Evolutionary conservation across 2,888 invertebrate genomes (phyloP), one percentile per base, ranked within the genome.

Genomic region (Heliconius erato): DNA sequence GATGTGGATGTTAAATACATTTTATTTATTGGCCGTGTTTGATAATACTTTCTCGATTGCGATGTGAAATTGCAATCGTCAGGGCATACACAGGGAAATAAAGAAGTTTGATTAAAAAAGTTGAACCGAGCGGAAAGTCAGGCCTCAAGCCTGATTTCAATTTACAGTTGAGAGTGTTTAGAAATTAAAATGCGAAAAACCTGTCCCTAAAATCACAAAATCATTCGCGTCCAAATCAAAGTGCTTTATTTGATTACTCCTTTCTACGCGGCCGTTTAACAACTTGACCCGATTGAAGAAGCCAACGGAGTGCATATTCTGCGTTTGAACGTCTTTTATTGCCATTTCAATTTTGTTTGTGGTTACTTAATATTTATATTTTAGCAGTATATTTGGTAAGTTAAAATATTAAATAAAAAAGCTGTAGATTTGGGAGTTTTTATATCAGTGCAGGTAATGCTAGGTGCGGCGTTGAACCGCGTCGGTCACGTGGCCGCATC

Each of bases 61-160:
- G 35, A 68, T 79, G 82, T 82, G 82, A 80, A 84, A 84, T 82
- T 83, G 83, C 83, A 83, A 76, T 79, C 83, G 82, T 84, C 82
- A 69, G 83, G 82, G 79, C 83, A 83, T 82, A 85, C 84, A 83
- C 78, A 78, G 83, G 83, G 85, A 83, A 85, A 84, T 86, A 86
- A 85, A 85, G 85, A 85, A 82, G 84, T 84, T 86, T 86, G 86
- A 86, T 86, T 86, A 86, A 86, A 86, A 86, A 86, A 86, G 86
- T 86, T 86, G 82, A 83, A 85, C 83, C 79, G 84, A 85, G 81
- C 81, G 77, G 81, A 77, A 81, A 78, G 81, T 81, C 77, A 32
- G 81, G 77, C 81, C 71, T 81, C 81, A 81, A 81, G 77, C 81
- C 63, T 85, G 86, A 85, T 83, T 86, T 86, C 84, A 85, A 86